Conservation (phyloP, 2,888 invertebrate species). For the Palloptera scutellata region DNA sequence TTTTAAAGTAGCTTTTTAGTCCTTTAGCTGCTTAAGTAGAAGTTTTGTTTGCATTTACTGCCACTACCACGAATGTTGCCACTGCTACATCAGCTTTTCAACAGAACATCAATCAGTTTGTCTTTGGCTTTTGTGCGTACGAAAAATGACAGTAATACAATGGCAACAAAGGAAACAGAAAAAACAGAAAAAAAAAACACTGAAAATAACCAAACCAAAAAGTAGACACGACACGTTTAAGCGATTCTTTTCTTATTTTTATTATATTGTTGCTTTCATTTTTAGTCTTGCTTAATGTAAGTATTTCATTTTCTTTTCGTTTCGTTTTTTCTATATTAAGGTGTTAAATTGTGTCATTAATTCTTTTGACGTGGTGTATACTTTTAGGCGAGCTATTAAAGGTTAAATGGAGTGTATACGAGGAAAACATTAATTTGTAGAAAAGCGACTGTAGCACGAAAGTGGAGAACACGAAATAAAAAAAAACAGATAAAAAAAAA, state of each 20-base stretch:
- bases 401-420: constrained; percentile 9
- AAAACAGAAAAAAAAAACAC: neutral
- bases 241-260: neutral
- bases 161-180: neutral
- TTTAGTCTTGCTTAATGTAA: constrained; percentile 5
- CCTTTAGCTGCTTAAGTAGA: too few relatives aligned
- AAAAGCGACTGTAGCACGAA: too few relatives aligned
- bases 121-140: too few relatives aligned
- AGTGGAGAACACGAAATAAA: too few relatives aligned
- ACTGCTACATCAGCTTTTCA: too few relatives aligned
- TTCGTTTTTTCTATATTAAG: constrained; percentile 11
- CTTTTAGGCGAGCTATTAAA: constrained; percentile 19
- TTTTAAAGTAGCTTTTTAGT: too few relatives aligned
- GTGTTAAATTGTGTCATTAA: constrained; percentile 23
- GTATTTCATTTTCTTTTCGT: neutral
- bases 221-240: neutral
- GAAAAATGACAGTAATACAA: too few relatives aligned
- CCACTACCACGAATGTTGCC: too few relatives aligned
- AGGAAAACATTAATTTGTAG: too few relatives aligned
- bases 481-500: too few relatives aligned
- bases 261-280: constrained; percentile 15
- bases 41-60: too few relatives aligned
- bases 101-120: too few relatives aligned
- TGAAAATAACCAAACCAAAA: neutral
- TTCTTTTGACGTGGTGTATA: constrained; percentile 13